These are phyloP conservation scores for Pegea sp. DNA, from an alignment of 23 tunicate genomes.

Conservation along the genomic window DNA sequence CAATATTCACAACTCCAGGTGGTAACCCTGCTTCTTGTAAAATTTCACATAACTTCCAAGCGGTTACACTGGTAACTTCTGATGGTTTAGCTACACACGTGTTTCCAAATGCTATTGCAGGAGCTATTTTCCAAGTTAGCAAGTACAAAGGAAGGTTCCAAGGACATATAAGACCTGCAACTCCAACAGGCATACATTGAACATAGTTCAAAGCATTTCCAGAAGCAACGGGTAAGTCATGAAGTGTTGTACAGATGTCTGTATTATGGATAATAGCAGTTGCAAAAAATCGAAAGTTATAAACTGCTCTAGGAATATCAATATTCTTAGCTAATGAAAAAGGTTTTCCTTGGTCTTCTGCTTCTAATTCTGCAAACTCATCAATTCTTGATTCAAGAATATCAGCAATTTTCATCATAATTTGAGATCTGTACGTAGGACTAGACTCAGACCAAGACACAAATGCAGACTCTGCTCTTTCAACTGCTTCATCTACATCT, in stretches of 20 bases:
- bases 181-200: constrained; percentile 66
- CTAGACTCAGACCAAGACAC: constrained; percentile 39
- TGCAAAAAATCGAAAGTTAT: constrained; percentile 77
- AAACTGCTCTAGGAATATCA: constrained; percentile 64
- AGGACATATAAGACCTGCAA: constrained; percentile 84
- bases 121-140: constrained; percentile 81
- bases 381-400: constrained; percentile 28
- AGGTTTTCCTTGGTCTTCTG: constrained; percentile 86
- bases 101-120: constrained; percentile 94
- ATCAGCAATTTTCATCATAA: constrained; percentile 69
- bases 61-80: constrained; percentile 63
- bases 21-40: constrained; percentile 42
- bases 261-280: constrained; percentile 20
- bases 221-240: neutral
- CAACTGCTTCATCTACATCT: constrained; percentile 50
- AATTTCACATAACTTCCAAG: constrained; percentile 37
- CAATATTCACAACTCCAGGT: constrained; percentile 71
- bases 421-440: constrained; percentile 13
- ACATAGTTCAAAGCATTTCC: constrained; percentile 22
- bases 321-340: constrained; percentile 32
- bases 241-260: constrained; percentile 6
- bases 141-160: constrained; percentile 84
- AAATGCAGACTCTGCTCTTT: constrained; percentile 39
- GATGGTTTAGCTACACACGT: constrained; percentile 94
- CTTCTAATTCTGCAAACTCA: constrained; percentile 49